phyloP scores from a whole-genome alignment of 2,113 vertebrate species.

The Cebidichthys violaceus region DNA sequence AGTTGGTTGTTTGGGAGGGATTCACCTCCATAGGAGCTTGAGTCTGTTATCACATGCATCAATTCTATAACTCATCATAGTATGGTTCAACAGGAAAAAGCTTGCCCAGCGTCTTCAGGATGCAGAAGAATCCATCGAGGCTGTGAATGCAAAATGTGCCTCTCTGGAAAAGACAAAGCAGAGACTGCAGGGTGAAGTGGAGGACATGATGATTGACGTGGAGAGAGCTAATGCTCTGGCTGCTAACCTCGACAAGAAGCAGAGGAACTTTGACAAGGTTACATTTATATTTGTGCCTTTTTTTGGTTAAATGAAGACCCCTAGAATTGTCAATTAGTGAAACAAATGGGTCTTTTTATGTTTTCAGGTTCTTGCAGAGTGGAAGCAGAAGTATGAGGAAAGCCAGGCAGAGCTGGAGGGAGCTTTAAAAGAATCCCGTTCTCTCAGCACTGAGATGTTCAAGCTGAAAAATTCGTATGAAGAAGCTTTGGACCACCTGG shows the following conservation, averaged over 20 bases:
- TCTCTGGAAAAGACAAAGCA: slow-evolving; percentile 83
- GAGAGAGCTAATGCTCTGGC: slow-evolving; percentile 82
- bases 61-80: background rate
- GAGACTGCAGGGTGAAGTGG: slow-evolving; percentile 77
- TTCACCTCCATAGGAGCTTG: background rate
- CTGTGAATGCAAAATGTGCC: slow-evolving; percentile 80
- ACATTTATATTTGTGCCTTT: background rate
- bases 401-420: slow-evolving; percentile 86
- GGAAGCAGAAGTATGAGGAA: slow-evolving; percentile 88
- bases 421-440: slow-evolving; percentile 85
- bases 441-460: slow-evolving; percentile 87
- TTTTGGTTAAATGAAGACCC: background rate
- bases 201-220: slow-evolving; percentile 82
- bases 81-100: slow-evolving; percentile 73
- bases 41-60: background rate
- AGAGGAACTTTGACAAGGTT: slow-evolving; percentile 84
- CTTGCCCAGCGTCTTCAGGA: slow-evolving; percentile 83
- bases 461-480: slow-evolving; percentile 91
- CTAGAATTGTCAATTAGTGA: background rate
- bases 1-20: background rate
- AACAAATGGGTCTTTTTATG: background rate
- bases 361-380: slow-evolving; percentile 86
- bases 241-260: slow-evolving; percentile 81
- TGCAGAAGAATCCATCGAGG: slow-evolving; percentile 80
- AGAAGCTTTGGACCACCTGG: slow-evolving; percentile 88